Conservation (phyloP, 2,888 invertebrate species). For the Anorthoa munda region DNA sequence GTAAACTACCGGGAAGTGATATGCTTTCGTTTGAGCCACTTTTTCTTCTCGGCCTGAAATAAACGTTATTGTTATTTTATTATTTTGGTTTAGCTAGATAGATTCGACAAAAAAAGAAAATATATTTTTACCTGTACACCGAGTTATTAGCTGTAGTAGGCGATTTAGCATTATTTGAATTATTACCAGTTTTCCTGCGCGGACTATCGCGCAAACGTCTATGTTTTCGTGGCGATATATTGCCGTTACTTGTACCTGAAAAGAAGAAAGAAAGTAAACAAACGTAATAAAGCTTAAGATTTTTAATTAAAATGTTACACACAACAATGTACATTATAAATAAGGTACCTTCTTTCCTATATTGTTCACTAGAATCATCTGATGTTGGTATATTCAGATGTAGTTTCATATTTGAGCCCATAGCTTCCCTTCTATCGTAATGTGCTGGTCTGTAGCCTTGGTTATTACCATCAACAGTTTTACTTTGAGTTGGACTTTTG, state of each 20-base stretch:
- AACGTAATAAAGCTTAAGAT: not conserved
- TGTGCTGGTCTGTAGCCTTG: slow-evolving; percentile 83
- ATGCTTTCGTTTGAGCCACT: slow-evolving; percentile 92
- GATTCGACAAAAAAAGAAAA: not conserved
- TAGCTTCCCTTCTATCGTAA: slow-evolving; percentile 89
- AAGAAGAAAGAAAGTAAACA: slow-evolving; percentile 15
- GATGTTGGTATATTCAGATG: slow-evolving; percentile 91
- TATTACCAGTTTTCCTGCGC: slow-evolving; percentile 92
- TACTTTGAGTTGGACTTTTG: slow-evolving; percentile 88
- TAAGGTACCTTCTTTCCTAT: slow-evolving; percentile 84
- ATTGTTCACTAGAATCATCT: slow-evolving; percentile 92
- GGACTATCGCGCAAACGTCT: slow-evolving; percentile 92
- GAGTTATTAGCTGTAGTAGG: slow-evolving; percentile 86
- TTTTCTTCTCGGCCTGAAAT: slow-evolving; percentile 85
- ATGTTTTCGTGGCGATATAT: slow-evolving; percentile 91
- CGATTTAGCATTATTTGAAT: slow-evolving; percentile 89
- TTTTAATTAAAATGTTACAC: no score
- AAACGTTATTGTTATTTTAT: not conserved
- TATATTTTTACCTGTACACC: slow-evolving; percentile 81
- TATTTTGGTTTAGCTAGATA: not conserved
- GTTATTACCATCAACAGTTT: slow-evolving; percentile 77
- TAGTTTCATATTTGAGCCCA: slow-evolving; percentile 89
- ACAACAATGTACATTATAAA: not conserved
- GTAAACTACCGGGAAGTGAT: slow-evolving; percentile 92
- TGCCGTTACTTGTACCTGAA: slow-evolving; percentile 85